Percentiles rank a stretch among this genome's conserved stretches.
Conservation (phyloP, 2,113 vertebrate genomes). For the Apistogramma diplotaenia region DNA sequence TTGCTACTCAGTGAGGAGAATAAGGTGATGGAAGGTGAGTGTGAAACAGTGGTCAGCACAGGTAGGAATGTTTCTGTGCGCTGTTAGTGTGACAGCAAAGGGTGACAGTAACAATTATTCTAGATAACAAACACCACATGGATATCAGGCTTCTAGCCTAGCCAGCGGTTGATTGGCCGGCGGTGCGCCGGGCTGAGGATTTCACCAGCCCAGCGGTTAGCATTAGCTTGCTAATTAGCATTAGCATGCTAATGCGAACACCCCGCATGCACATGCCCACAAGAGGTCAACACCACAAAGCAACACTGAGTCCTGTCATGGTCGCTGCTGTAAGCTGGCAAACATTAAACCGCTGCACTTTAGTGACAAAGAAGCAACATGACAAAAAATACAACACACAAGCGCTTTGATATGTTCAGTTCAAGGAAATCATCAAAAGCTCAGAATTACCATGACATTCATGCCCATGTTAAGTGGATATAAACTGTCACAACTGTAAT, state of each 20-base stretch:
- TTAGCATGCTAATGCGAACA: too few relatives aligned
- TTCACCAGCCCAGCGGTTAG: too few relatives aligned
- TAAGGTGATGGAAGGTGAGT: background rate
- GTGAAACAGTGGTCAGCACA: background rate
- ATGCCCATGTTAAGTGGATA: too few relatives aligned
- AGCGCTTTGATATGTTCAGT: background rate
- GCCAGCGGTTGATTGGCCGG: too few relatives aligned
- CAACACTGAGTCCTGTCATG: background rate
- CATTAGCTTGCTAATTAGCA: too few relatives aligned
- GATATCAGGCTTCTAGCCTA: too few relatives aligned
- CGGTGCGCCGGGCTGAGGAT: too few relatives aligned
- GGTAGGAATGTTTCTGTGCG: background rate
- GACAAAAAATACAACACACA: background rate
- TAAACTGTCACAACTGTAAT: too few relatives aligned
- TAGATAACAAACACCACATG: conserved; percentile 44
- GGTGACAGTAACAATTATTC: background rate
- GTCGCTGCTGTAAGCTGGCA: background rate
- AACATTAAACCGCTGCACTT: background rate
- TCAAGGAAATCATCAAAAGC: background rate
- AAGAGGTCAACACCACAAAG: background rate
- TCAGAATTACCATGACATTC: too few relatives aligned
- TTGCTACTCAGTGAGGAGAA: conserved; percentile 6
- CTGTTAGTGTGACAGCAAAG: conserved; percentile 39
- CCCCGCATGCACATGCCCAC: conserved; percentile 19
- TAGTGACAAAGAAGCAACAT: background rate